Conservation (phyloP, 2,113 vertebrate genomes). For the Oncorhynchus clarkii region DNA sequence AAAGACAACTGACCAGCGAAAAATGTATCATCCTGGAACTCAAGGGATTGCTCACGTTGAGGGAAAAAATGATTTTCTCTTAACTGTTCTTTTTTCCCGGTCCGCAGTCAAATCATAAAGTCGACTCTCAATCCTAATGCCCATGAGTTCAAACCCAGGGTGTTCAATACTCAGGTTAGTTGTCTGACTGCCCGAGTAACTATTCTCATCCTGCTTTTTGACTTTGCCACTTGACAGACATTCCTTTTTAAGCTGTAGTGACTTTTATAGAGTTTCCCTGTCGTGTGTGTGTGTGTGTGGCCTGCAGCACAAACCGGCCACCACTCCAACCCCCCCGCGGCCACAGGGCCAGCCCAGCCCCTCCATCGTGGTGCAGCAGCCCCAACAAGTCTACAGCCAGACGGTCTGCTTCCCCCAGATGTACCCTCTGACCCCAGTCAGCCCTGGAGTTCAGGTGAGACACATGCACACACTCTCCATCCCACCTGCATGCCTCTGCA, state of each 20-base stretch:
- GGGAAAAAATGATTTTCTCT: too few relatives aligned
- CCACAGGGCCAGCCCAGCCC: constrained; percentile 97
- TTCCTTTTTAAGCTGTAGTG: too few relatives aligned
- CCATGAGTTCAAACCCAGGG: constrained; percentile 96
- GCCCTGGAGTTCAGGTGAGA: constrained; percentile 95
- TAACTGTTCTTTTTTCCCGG: not conserved
- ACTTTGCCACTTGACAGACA: too few relatives aligned
- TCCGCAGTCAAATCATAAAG: constrained; percentile 91
- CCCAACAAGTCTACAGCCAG: constrained; percentile 89
- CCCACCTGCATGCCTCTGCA: too few relatives aligned
- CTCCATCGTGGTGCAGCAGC: constrained; percentile 94
- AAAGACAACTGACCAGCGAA: too few relatives aligned
- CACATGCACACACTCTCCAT: not conserved
- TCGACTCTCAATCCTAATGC: constrained; percentile 97
- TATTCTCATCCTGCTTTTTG: too few relatives aligned
- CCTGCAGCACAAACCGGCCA: constrained; percentile 91
- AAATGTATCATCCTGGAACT: too few relatives aligned
- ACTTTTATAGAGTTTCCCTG: not conserved
- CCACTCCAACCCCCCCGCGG: constrained; percentile 92
- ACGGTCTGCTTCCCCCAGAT: constrained; percentile 97
- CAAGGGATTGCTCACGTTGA: too few relatives aligned
- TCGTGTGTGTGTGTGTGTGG: not conserved
- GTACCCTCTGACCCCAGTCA: constrained; percentile 94
- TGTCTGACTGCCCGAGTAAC: too few relatives aligned
- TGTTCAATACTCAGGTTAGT: constrained; percentile 88